Percentiles rank a stretch among this genome's conserved stretches.
phyloP scores from a whole-genome alignment of 2,888 invertebrate genomes.

The Dexiosoma caninum region DNA sequence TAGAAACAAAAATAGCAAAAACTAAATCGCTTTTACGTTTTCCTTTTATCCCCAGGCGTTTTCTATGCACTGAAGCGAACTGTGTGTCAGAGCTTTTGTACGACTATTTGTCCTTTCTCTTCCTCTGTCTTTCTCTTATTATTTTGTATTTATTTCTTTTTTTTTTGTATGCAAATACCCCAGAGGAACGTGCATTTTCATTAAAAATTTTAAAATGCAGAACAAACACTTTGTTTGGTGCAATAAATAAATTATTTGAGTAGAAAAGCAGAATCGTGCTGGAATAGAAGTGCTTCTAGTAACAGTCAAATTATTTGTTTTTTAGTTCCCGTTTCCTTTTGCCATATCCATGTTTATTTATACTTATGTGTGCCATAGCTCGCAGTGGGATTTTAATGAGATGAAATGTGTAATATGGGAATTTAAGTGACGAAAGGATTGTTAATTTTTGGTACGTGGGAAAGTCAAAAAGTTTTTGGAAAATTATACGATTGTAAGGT shows the following conservation, averaged over 20 bases:
- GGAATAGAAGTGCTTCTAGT: background rate
- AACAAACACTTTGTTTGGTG: background rate
- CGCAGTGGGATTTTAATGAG: conserved; percentile 9
- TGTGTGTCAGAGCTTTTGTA: too few relatives aligned
- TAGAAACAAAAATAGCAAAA: conserved; percentile 9
- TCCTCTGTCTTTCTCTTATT: background rate
- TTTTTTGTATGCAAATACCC: too few relatives aligned
- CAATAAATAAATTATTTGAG: conserved; percentile 24
- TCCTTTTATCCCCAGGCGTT: conserved; percentile 28
- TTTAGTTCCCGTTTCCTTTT: conserved; percentile 4
- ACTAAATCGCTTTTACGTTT: background rate
- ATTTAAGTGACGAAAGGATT: too few relatives aligned
- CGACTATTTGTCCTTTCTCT: too few relatives aligned
- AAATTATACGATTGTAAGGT: too few relatives aligned
- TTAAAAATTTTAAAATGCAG: background rate
- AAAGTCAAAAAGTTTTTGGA: too few relatives aligned
- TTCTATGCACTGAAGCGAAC: background rate
- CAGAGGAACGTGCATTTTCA: too few relatives aligned
- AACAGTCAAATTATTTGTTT: conserved; percentile 1
- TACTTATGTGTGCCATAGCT: background rate
- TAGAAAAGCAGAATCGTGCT: background rate
- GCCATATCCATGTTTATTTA: background rate
- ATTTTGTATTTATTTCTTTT: too few relatives aligned
- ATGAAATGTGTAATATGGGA: too few relatives aligned
- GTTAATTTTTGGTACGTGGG: too few relatives aligned